phyloP scores from a whole-genome alignment of 2,797 vertebrate species.

The Anisognathus igniventris region DNA sequence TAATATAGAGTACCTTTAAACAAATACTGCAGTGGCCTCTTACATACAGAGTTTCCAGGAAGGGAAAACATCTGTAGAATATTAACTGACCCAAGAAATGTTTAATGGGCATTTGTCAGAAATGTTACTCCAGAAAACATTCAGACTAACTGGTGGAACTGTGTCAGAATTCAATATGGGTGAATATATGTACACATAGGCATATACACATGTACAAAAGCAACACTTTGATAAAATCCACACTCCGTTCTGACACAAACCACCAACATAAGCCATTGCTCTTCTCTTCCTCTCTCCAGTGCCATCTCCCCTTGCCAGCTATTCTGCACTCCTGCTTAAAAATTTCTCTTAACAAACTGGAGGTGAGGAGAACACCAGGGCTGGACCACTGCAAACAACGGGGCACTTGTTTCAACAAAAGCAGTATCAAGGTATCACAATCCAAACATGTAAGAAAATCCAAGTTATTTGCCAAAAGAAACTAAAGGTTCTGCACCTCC shows the following conservation, averaged over 20 bases:
- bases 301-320: background rate
- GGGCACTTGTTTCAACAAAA: background rate
- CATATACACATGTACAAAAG: background rate
- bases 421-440: accelerated
- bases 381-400: background rate
- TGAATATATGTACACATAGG: background rate
- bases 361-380: background rate
- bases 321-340: background rate
- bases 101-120: background rate
- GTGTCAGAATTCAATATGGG: background rate
- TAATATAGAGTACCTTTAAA: conserved; percentile 17
- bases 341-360: background rate
- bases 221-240: background rate
- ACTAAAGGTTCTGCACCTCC: background rate
- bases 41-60: conserved; percentile 2
- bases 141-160: background rate
- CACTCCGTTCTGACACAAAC: background rate
- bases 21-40: background rate
- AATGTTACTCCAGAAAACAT: background rate
- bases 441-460: background rate
- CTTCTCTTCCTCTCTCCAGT: background rate
- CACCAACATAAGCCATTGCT: background rate
- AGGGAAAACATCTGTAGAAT: conserved; percentile 40
- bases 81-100: background rate
- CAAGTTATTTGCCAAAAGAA: background rate